Percentiles rank a stretch among this genome's conserved stretches.
phyloP scores from a whole-genome alignment of 1,140 invertebrate species.

The Magallana angulata region DNA sequence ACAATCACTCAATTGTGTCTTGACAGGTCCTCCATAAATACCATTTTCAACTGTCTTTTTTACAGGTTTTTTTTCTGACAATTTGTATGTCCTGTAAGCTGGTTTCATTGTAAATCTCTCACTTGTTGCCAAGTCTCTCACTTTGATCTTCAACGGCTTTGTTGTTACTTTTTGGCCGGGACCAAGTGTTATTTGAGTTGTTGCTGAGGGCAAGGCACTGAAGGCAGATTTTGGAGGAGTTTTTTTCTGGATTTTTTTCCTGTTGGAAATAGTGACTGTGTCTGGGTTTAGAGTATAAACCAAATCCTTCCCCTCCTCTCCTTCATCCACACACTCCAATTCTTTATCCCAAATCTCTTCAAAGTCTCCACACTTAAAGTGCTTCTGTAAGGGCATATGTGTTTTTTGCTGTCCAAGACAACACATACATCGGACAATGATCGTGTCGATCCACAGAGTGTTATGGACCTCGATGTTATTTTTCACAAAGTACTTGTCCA shows the following conservation, averaged over 20 bases:
- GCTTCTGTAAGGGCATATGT: conserved; percentile 18
- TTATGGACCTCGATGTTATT: conserved; percentile 39
- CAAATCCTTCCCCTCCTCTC: not conserved
- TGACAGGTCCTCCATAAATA: not conserved
- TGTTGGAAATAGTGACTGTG: conserved; percentile 42
- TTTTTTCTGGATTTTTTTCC: not conserved
- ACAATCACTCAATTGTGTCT: not conserved
- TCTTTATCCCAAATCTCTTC: conserved; percentile 18
- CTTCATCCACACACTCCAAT: conserved; percentile 38
- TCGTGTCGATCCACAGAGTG: conserved; percentile 56
- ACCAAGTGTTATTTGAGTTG: not conserved
- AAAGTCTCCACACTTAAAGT: conserved; percentile 42
- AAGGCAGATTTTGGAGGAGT: not conserved
- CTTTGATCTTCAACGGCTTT: not conserved
- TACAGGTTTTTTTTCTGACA: not conserved
- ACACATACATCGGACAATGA: conserved; percentile 51
- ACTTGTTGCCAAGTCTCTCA: not conserved
- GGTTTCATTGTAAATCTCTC: not conserved
- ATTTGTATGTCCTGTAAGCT: not conserved
- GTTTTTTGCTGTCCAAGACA: conserved; percentile 41
- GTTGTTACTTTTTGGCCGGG: not conserved
- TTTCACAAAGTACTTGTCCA: conserved; percentile 46
- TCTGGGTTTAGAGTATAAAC: conserved; percentile 53
- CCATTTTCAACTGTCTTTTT: not conserved
- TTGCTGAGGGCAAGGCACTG: not conserved